Evolutionary conservation across 92 coral and sea anemone species (phyloP).

Genomic region (Metridium senile): DNA sequence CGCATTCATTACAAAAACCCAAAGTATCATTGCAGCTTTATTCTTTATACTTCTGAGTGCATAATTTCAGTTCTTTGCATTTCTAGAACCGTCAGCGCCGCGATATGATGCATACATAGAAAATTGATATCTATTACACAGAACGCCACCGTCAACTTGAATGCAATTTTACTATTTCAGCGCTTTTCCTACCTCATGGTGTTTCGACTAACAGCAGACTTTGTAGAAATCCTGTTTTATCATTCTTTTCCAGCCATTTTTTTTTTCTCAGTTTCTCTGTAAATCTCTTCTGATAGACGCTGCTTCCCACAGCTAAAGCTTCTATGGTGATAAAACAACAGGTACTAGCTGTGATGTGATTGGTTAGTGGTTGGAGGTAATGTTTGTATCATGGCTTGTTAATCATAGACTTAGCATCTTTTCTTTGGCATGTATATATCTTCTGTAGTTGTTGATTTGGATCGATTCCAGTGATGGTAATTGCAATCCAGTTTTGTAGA

Average conservation of each 20-base stretch:
- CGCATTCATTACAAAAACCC: no score
- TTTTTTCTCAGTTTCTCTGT: background rate
- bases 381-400: conserved; percentile 18
- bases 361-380: conserved; percentile 20
- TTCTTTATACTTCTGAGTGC: no score
- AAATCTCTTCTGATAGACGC: conserved; percentile 27
- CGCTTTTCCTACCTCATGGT: background rate
- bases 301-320: conserved; percentile 28
- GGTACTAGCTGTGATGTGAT: conserved; percentile 31
- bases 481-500: background rate
- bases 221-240: background rate
- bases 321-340: conserved; percentile 26
- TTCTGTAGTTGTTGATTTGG: background rate
- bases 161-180: no score
- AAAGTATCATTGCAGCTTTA: no score
- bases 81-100: no score
- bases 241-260: conserved; percentile 23
- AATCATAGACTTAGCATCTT: conserved; percentile 17
- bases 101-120: no score
- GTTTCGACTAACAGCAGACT: background rate
- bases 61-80: no score
- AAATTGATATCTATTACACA: no score
- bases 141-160: no score
- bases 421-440: conserved; percentile 10
- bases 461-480: background rate